Evolutionary conservation across 1,140 invertebrate species (phyloP), one percentile per base, ranked within the genome.

Genomic region (Argopecten irradians): DNA sequence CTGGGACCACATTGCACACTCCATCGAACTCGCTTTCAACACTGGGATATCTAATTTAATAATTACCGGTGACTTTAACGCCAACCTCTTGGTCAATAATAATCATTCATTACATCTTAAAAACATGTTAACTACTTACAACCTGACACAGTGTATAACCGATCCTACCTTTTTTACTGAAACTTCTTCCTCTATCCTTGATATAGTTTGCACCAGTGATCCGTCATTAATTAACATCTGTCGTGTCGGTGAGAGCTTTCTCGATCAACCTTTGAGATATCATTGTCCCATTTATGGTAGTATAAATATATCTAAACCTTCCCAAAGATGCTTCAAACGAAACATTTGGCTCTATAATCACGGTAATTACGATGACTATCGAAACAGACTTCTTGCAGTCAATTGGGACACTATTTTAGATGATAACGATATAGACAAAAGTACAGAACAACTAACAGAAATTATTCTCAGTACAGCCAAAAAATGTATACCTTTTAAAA

Each of bases 51-150:
- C 71, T n/a, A 1, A 5, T 84, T 82, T 85, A 82, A 86, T 41
- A 13, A 41, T 88, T 19, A 43, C 46, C 22, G 83, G 43, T 41
- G 87, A 88, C 34, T 88, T 88, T 34, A 88, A 88, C 39, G 84
- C 85, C 28, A 88, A 88, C 28, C 43, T 82, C 32, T 83, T 41
- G 19, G 33, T 41, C 28, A 22, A 19, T 28, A 1, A 8, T 32
- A 85, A 82, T 83, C 2, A 83, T 14, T 33, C 14, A 8, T 32
- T 82, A 32, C 82, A 86, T 36, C 9, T 82, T 36, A 85, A 39
- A 0, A 9, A 32, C 32, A 33, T 85, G 0, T 32, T 39, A 8
- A 16, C 34, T 0, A 33, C 7, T 9, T 9, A 82, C 3, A 14
- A 41, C 11, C 55, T 82, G 3, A 41, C 22, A 22, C 84, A 86